Conservation (phyloP, 2,113 vertebrate species). For the Gorsachius goisagi region DNA sequence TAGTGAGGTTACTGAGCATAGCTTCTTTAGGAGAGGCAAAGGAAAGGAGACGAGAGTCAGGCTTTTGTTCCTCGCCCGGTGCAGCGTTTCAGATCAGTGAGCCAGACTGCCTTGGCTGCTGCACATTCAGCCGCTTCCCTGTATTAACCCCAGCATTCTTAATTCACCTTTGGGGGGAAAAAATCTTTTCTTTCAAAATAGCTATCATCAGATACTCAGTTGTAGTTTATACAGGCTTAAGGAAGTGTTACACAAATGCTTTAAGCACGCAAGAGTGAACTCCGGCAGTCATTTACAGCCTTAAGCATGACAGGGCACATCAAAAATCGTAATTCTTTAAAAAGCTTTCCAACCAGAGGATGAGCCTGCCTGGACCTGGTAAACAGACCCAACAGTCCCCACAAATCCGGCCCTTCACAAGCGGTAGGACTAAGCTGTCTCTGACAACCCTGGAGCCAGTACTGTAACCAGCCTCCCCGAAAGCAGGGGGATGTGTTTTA, state of each 20-base stretch:
- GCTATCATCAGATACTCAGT: background rate
- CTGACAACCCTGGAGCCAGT: too few relatives aligned
- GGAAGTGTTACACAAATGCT: background rate
- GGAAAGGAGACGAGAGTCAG: background rate
- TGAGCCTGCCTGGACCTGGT: background rate
- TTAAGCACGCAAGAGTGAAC: background rate
- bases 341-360: background rate
- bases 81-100: background rate
- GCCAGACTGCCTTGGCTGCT: background rate
- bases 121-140: background rate
- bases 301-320: background rate
- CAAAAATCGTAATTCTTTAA: background rate
- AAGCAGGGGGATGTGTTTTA: fast-evolving
- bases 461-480: background rate
- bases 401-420: background rate
- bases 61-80: background rate
- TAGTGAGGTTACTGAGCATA: background rate
- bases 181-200: background rate
- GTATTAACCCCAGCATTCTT: background rate
- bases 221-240: background rate
- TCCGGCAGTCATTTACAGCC: background rate
- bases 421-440: background rate
- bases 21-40: background rate
- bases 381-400: background rate
- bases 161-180: background rate